phyloP scores from a whole-genome alignment of 1,140 invertebrate genomes.

The Diorhabda elongata region DNA sequence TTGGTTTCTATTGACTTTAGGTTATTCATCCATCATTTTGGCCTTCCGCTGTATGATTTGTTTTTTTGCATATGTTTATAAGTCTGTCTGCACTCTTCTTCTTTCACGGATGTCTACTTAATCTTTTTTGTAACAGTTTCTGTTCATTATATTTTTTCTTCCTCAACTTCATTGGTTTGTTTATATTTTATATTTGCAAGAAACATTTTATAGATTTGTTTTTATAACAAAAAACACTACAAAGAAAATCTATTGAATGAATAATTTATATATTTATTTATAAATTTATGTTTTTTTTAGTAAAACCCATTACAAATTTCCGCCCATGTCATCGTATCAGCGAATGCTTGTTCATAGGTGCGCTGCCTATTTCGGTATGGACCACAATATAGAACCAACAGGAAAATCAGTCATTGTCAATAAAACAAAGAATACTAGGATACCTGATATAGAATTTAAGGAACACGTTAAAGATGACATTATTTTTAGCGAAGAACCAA shows the following conservation, averaged over 20 bases:
- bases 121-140: too few relatives aligned
- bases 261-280: background rate
- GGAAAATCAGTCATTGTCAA: conserved; percentile 82
- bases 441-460: conserved; percentile 62
- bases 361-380: conserved; percentile 88
- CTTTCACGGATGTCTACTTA: too few relatives aligned
- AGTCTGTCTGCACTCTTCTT: too few relatives aligned
- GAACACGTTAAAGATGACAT: conserved; percentile 58
- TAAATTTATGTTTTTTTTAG: conserved; percentile 39
- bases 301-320: conserved; percentile 75
- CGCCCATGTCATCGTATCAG: conserved; percentile 89
- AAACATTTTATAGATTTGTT: too few relatives aligned
- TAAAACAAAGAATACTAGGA: conserved; percentile 69
- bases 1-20: too few relatives aligned
- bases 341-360: conserved; percentile 92
- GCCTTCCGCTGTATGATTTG: too few relatives aligned
- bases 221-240: too few relatives aligned
- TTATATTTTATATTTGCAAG: too few relatives aligned
- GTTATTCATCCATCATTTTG: too few relatives aligned
- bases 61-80: too few relatives aligned
- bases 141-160: too few relatives aligned
- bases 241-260: background rate
- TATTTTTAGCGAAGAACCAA: conserved; percentile 61
- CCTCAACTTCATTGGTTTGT: too few relatives aligned
- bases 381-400: conserved; percentile 87